phyloP scores from a whole-genome alignment of 2,113 vertebrate genomes.

The Sturnira hondurensis region DNA sequence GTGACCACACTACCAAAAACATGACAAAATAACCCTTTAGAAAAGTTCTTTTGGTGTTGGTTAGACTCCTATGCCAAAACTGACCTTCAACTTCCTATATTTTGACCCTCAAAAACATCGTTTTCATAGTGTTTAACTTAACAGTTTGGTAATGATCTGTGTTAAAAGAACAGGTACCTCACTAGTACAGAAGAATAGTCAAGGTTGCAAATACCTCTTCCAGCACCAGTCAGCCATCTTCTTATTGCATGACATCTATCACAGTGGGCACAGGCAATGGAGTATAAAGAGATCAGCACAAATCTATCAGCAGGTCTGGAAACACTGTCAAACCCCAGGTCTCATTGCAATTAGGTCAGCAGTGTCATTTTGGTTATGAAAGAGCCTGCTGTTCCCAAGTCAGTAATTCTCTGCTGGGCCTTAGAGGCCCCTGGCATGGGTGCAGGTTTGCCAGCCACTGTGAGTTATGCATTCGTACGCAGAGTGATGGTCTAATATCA shows the following conservation, averaged over 20 bases:
- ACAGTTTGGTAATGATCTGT: neutral
- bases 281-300: neutral
- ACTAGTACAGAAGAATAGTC: neutral
- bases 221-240: neutral
- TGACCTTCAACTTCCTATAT: neutral
- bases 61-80: neutral
- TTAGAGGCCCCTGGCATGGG: neutral
- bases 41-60: neutral
- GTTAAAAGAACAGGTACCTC: neutral
- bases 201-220: neutral
- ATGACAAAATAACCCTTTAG: neutral
- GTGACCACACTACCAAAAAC: neutral
- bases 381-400: neutral
- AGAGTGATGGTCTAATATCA: neutral
- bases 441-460: neutral
- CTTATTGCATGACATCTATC: neutral
- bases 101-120: neutral
- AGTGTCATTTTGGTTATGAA: neutral
- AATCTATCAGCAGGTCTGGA: neutral
- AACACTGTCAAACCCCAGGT: neutral
- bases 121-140: neutral
- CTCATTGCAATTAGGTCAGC: neutral
- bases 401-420: neutral
- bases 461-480: neutral
- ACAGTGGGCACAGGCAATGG: neutral